Conservation (phyloP, 2,888 invertebrate genomes). For the Polydrusus cervinus region DNA sequence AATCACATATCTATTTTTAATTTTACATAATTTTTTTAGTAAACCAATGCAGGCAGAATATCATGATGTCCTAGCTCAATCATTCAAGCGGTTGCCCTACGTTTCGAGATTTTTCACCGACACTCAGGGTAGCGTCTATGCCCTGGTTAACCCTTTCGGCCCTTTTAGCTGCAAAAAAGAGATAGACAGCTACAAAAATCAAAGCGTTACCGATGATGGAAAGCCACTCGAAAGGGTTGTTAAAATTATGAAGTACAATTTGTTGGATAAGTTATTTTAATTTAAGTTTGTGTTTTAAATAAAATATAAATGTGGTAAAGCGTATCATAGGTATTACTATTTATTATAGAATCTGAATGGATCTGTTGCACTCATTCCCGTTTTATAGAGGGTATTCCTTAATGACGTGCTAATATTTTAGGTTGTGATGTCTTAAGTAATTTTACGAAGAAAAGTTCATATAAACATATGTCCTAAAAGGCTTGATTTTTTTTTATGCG, state of each 20-base stretch:
- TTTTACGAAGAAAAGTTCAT: no score
- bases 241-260: slow-evolving; percentile 61
- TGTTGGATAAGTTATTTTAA: slow-evolving; percentile 52
- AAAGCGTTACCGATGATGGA: neutral
- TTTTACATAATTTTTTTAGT: slow-evolving; percentile 57
- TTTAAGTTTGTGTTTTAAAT: neutral
- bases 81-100: slow-evolving; percentile 64
- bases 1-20: no score
- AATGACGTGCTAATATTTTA: no score
- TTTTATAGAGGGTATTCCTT: no score
- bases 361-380: no score
- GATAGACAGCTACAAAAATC: slow-evolving; percentile 10
- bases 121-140: slow-evolving; percentile 65
- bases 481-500: no score
- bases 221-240: slow-evolving; percentile 53
- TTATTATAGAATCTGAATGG: no score
- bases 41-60: slow-evolving; percentile 65
- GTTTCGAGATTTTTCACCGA: slow-evolving; percentile 66
- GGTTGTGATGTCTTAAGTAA: no score
- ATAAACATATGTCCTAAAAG: no score
- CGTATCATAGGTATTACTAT: no score
- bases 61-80: slow-evolving; percentile 66
- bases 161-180: slow-evolving; percentile 57
- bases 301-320: no score
- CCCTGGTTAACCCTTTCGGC: slow-evolving; percentile 63